A percentile compares a stretch with the other conserved stretches of the same genome.
Evolutionary conservation across 2,888 invertebrate genomes (phyloP).

Genomic region (Drosophila subquinaria): DNA sequence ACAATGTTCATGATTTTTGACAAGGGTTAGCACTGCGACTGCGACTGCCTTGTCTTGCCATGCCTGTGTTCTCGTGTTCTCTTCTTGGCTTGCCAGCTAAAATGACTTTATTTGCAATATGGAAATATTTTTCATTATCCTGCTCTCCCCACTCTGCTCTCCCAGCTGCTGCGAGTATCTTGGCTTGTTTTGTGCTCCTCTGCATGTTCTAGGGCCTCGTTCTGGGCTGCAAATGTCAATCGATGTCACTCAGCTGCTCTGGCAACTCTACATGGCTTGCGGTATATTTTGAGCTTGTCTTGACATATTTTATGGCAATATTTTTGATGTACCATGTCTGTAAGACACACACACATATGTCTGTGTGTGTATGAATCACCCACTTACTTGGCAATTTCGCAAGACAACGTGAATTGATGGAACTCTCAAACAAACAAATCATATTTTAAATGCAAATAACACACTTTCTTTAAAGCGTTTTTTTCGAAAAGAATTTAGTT

Average conservation of each 20-base stretch:
- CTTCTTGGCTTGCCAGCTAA: slow-evolving; percentile 40
- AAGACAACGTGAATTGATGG: slow-evolving; percentile 44
- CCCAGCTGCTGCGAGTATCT: slow-evolving; percentile 3
- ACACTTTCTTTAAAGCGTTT: slow-evolving; percentile 5
- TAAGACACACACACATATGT: slow-evolving; percentile 29
- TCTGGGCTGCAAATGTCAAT: slow-evolving; percentile 55
- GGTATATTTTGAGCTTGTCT: slow-evolving; percentile 58
- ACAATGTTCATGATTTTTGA: slow-evolving; percentile 58
- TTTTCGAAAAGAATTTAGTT: not conserved
- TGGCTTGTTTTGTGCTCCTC: slow-evolving; percentile 6
- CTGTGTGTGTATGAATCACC: slow-evolving; percentile 19
- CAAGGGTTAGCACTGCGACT: slow-evolving; percentile 54
- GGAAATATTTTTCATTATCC: slow-evolving; percentile 79
- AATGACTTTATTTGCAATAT: slow-evolving; percentile 81
- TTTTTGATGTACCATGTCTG: slow-evolving; percentile 69
- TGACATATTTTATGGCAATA: slow-evolving; percentile 71
- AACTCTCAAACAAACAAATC: slow-evolving; percentile 31
- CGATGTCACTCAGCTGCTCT: slow-evolving; percentile 67
- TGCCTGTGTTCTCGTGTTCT: slow-evolving; percentile 1
- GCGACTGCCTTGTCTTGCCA: slow-evolving; percentile 6
- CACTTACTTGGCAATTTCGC: slow-evolving; percentile 60
- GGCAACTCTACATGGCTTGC: slow-evolving; percentile 34
- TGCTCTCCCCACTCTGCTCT: slow-evolving; percentile 2
- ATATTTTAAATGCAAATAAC: slow-evolving; percentile 24
- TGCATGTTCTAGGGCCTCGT: slow-evolving; percentile 11